phyloP scores from a whole-genome alignment of 37 sponge, comb jelly and placozoan species.

The Dysidea cf. avara region DNA sequence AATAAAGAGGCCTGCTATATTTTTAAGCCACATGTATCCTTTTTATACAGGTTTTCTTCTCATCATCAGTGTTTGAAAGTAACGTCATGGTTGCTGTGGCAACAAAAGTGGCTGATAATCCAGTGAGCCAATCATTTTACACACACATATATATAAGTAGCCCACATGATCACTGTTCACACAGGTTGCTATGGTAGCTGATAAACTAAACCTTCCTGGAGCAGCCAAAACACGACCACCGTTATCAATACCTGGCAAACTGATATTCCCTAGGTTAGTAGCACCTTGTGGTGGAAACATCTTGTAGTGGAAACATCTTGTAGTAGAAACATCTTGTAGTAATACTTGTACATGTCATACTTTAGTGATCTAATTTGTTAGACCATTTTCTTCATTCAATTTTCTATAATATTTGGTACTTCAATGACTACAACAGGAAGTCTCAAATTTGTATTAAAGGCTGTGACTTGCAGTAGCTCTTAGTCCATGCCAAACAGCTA shows the following conservation, averaged over 20 bases:
- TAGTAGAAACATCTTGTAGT: background rate
- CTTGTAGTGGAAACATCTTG: too few species aligned
- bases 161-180: constrained; percentile 6
- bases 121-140: constrained; percentile 34
- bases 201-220: constrained; percentile 48
- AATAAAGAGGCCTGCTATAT: too few species aligned
- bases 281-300: too few species aligned
- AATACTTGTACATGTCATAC: background rate
- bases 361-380: background rate
- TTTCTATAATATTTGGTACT: too few species aligned
- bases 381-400: background rate
- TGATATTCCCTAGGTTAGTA: constrained; percentile 67
- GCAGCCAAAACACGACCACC: constrained; percentile 46
- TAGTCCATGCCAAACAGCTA: too few species aligned
- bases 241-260: constrained; percentile 74
- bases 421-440: too few species aligned
- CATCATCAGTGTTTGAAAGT: constrained; percentile 55
- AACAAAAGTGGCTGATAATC: constrained; percentile 61
- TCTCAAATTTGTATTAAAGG: too few species aligned
- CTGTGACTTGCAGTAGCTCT: too few species aligned
- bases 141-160: constrained; percentile 11
- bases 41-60: constrained; percentile 73
- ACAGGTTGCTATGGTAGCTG: constrained; percentile 58
- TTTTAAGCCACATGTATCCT: too few species aligned
- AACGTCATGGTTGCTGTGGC: constrained; percentile 85